These are phyloP conservation scores for Phenganax stokvisi DNA, from an alignment of 92 coral and sea anemone genomes.

Conservation along the genomic window DNA sequence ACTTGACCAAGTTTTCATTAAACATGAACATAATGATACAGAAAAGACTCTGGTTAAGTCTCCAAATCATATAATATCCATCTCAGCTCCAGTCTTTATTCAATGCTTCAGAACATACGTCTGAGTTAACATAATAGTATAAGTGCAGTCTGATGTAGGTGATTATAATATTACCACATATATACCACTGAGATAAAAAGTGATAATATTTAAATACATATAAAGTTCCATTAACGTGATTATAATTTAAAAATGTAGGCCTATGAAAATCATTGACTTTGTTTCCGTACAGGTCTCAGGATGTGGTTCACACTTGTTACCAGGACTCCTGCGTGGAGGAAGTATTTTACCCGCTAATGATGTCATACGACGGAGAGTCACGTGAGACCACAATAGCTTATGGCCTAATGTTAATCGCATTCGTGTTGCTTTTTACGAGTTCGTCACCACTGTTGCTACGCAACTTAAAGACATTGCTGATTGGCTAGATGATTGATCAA, in stretches of 20 bases:
- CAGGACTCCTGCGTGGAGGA: conserved; percentile 81
- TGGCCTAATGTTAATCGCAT: conserved; percentile 59
- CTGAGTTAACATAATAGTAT: too few species aligned
- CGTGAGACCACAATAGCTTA: conserved; percentile 68
- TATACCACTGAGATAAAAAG: too few species aligned
- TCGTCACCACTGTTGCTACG: conserved; percentile 70
- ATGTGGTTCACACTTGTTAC: conserved; percentile 67
- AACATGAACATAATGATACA: too few species aligned
- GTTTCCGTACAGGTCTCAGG: conserved; percentile 56
- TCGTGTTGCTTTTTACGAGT: conserved; percentile 49
- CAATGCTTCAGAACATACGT: too few species aligned
- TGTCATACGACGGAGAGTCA: conserved; percentile 80
- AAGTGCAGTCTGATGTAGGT: too few species aligned
- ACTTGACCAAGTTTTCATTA: too few species aligned
- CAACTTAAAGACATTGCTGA: neutral
- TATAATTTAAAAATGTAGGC: too few species aligned
- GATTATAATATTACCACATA: too few species aligned
- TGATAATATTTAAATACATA: too few species aligned
- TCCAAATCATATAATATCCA: neutral
- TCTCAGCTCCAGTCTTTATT: too few species aligned
- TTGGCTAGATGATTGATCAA: neutral
- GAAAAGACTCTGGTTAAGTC: neutral
- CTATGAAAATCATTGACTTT: too few species aligned
- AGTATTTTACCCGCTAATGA: conserved; percentile 79
- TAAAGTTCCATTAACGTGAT: too few species aligned